Base-by-base conservation (phyloP, 2,797 vertebrate genomes). In the Enteromius trimaculatus region DNA sequence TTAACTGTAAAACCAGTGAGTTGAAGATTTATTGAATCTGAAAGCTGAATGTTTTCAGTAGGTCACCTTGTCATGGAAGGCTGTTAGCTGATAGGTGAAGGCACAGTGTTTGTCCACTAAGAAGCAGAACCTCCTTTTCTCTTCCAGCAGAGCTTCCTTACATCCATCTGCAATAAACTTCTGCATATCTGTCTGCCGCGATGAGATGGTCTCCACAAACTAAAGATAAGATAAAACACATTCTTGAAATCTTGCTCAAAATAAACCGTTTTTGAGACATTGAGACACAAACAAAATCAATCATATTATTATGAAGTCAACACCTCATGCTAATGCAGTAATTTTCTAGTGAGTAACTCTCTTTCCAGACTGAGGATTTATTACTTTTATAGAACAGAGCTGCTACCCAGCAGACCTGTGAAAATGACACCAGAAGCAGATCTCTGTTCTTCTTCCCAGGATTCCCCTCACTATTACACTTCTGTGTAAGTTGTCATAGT, bases 121-220 rank as follows among this genome's bases (percentile, higher is more conserved):
- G 47, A 97, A 97, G 84, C 96, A 97, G 90, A 97, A 96, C n/a
- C 96, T 93, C 87, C 96, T 94, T 82, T 96, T 97, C 88, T 97
- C 96, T 84, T 97, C 96, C 5, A 96, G 92, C 0, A 97, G 92
- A 42, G 96, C 96, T 84, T 97, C 96, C 85, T 89, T 93, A 92
- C 95, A 97, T 62, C 96, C 96, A 17, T 97, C 96, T 4, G 95
- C 94, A 60, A 97, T 96, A 60, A 97, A 97, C 76, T 90, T 91
- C 90, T 97, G 96, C 88, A 97, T 95, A 44, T 97, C 96, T 6
- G 88, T 95, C 91, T 97, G 95, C 19, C 95, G 94, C n/a, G 94
- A 96, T 1, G 91, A 96, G 80, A 99, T 94, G 0, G 95, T 97
- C 91, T 97, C 96, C 91, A 99, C 4, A 31, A 94, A 99, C 98